phyloP scores from a whole-genome alignment of 2,113 vertebrate species.

The Oryzias celebensis region DNA sequence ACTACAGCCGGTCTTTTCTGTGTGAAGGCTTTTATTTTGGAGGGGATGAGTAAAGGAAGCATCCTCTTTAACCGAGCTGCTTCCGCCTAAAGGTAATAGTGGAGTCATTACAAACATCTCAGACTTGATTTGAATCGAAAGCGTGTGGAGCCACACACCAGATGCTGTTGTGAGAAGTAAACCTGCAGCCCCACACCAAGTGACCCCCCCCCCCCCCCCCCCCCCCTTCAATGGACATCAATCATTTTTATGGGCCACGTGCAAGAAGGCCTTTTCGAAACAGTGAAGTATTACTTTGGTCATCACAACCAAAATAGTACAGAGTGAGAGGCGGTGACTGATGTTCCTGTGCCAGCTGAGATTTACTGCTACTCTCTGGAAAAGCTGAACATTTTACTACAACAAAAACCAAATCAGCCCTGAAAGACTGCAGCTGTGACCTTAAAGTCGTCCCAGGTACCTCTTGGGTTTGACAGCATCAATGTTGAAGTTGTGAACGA shows the following conservation, averaged over 20 bases:
- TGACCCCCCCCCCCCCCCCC: constrained; percentile 14
- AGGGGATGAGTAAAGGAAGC: too few relatives aligned
- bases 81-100: background rate
- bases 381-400: constrained; percentile 4
- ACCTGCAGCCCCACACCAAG: constrained; percentile 35
- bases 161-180: constrained; percentile 34
- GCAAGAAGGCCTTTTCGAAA: constrained; percentile 67
- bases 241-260: constrained; percentile 78
- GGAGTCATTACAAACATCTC: constrained; percentile 6
- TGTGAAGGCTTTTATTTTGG: too few relatives aligned
- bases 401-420: constrained; percentile 3
- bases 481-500: too few relatives aligned
- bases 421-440: background rate
- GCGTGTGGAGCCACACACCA: constrained; percentile 46
- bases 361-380: constrained; percentile 18
- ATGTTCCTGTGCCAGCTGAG: constrained; percentile 39
- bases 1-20: too few relatives aligned
- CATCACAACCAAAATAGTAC: constrained; percentile 61
- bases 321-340: constrained; percentile 49
- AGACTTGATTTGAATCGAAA: constrained; percentile 50
- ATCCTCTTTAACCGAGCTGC: background rate
- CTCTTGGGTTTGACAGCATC: background rate
- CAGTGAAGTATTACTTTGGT: constrained; percentile 74
- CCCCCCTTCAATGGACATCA: constrained; percentile 50
- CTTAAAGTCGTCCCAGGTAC: background rate